Conservation (phyloP, 2,113 vertebrate genomes). For the Pituophis catenifer region DNA sequence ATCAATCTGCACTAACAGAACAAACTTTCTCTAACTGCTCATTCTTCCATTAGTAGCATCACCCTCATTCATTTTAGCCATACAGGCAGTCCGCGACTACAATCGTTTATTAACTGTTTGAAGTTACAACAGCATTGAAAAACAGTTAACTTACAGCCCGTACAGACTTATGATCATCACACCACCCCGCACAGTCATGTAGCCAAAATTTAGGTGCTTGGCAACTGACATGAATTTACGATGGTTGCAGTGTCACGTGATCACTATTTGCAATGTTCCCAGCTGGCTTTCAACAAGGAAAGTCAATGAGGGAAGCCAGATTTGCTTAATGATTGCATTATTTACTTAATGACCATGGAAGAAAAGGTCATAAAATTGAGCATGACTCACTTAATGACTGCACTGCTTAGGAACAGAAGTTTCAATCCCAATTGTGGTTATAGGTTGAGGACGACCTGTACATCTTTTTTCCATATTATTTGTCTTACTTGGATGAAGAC, state of each 20-base stretch:
- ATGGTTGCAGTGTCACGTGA: not conserved
- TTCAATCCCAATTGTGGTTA: no score
- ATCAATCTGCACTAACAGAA: not conserved
- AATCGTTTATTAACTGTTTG: not conserved
- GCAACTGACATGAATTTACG: not conserved
- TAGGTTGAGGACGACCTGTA: no score
- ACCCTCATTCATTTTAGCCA: not conserved
- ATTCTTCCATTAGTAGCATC: not conserved
- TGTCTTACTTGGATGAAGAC: not conserved
- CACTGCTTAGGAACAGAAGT: no score
- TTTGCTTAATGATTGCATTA: not conserved
- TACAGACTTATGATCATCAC: not conserved
- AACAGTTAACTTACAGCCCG: not conserved
- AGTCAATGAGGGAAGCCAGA: not conserved
- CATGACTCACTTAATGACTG: no score
- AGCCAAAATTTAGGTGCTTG: not conserved
- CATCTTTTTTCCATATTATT: not conserved
- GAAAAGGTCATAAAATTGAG: not conserved
- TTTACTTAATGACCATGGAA: not conserved
- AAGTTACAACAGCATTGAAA: not conserved
- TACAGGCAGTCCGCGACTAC: not conserved
- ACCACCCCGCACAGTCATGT: not conserved
- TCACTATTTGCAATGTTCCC: not conserved
- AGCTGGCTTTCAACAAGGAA: not conserved
- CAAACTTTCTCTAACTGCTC: not conserved